Evolutionary conservation across 2,797 vertebrate species (phyloP).

Genomic region (Coranthus polyacanthus): DNA sequence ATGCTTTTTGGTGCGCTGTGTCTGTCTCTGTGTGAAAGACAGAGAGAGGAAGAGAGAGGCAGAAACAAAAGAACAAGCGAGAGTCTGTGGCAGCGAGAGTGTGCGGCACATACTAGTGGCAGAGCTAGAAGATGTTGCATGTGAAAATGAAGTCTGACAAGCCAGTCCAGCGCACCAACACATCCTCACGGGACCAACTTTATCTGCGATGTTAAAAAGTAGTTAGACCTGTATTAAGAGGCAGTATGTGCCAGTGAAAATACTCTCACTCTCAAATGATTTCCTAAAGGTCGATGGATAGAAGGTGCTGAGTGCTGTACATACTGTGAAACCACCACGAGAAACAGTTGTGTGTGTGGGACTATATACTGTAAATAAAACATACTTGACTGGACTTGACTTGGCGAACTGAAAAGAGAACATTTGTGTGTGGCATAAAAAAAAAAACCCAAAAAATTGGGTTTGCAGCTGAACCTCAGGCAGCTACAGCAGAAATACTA

Average conservation of each 20-base stretch:
- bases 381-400: too few relatives aligned
- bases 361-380: too few relatives aligned
- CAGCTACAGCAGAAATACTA: too few relatives aligned
- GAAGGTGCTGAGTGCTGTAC: too few relatives aligned
- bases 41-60: neutral
- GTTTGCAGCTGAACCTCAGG: too few relatives aligned
- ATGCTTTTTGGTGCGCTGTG: neutral
- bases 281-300: too few relatives aligned
- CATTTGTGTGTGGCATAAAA: too few relatives aligned
- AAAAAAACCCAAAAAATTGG: too few relatives aligned
- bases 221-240: conserved; percentile 8
- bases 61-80: conserved; percentile 13
- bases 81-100: neutral
- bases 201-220: neutral
- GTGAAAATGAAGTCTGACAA: conserved; percentile 48
- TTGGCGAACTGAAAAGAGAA: too few relatives aligned
- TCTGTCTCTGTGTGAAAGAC: neutral
- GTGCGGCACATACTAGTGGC: neutral
- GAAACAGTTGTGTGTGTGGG: too few relatives aligned
- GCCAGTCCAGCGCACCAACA: conserved; percentile 9
- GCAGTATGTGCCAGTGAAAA: neutral
- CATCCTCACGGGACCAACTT: conserved; percentile 7
- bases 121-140: conserved; percentile 2
- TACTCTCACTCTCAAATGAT: too few relatives aligned
- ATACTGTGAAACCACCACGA: too few relatives aligned